A percentile compares a stretch with the other conserved stretches of the same genome.
These are phyloP conservation scores for Galemys pyrenaicus DNA, from an alignment of 2,113 vertebrate species.

Conservation along the genomic window DNA sequence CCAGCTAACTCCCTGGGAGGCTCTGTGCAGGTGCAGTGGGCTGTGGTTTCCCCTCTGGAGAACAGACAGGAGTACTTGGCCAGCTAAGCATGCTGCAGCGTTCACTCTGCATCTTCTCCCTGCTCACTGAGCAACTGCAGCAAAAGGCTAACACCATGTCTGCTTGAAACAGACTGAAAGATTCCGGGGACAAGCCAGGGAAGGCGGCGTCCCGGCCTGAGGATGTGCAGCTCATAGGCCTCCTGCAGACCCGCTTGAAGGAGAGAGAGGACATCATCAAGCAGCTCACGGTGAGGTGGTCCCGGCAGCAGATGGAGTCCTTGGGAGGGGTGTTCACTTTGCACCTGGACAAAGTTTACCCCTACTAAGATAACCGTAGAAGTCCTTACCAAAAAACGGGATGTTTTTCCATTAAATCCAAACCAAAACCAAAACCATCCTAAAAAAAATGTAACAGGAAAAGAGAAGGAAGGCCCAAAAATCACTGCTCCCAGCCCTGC, in stretches of 20 bases:
- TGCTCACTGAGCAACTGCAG: neutral
- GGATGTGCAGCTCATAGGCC: slow-evolving; percentile 89
- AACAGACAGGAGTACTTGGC: too few relatives aligned
- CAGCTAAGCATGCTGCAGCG: fast-evolving
- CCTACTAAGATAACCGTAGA: neutral
- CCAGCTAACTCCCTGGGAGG: neutral
- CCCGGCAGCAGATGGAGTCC: fast-evolving
- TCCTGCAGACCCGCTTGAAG: slow-evolving; percentile 91
- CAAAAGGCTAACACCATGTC: neutral
- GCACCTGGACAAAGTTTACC: neutral
- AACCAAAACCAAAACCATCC: neutral
- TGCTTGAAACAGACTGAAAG: slow-evolving; percentile 87
- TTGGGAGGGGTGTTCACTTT: fast-evolving
- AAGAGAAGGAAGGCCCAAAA: neutral
- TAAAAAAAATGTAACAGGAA: neutral
- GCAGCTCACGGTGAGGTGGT: slow-evolving; percentile 90
- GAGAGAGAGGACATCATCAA: slow-evolving; percentile 94
- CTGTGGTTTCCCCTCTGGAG: neutral
- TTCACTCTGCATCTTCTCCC: neutral
- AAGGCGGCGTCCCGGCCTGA: slow-evolving; percentile 89
- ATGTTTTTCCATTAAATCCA: neutral
- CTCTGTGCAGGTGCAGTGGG: neutral
- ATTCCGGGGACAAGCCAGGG: slow-evolving; percentile 90
- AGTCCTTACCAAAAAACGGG: neutral
- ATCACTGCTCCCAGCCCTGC: neutral